Base-by-base conservation (phyloP, 1,140 invertebrate genomes). In the Drosophila melanica region DNA sequence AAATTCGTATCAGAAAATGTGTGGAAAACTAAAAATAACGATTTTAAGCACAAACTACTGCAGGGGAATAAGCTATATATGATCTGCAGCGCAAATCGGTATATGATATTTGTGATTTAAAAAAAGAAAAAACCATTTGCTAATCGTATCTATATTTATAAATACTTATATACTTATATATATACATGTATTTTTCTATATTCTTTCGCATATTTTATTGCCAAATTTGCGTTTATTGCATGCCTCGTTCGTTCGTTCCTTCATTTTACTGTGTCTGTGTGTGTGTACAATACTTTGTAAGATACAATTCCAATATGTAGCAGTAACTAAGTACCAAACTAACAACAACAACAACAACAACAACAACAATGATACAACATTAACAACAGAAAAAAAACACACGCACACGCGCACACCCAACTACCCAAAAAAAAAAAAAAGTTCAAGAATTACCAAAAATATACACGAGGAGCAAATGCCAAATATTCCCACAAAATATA, bases 251-350 rank as follows among this genome's bases (percentile, higher is more conserved):
- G 78, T 82, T 78, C 79, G 76, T 79, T 81, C 77, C 59, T 79
- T 85, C 82, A 86, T 86, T 86, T 86, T 86, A 85, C 82, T 86
- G 82, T 86, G 82, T 87, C 79, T 87, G 82, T 86, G 82, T 87
- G 78, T 86, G 82, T 87, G 79, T 82, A 81, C 59, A 78, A 77
- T 85, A 87, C 82, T 87, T 87, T 87, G 82, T 87, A 87, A 87
- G 82, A 87, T 87, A 87, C 65, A 79, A 77, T 82, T 82, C 48
- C 73, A 77, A 79, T 81, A 79, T 82, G 68, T 87, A 85, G 42
- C 77, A 77, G 50, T 20, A 45, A 45, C 33, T 86, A 86, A 86
- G 50, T 67, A 55, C 53, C 37, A 57, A 39, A 62, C 23, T 14
- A 68, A 59, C 47, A 51, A 9, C 23, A 68, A 59, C 47, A 51